Evolutionary conservation across 2,113 vertebrate genomes (phyloP).

Genomic region (Fukomys damarensis): DNA sequence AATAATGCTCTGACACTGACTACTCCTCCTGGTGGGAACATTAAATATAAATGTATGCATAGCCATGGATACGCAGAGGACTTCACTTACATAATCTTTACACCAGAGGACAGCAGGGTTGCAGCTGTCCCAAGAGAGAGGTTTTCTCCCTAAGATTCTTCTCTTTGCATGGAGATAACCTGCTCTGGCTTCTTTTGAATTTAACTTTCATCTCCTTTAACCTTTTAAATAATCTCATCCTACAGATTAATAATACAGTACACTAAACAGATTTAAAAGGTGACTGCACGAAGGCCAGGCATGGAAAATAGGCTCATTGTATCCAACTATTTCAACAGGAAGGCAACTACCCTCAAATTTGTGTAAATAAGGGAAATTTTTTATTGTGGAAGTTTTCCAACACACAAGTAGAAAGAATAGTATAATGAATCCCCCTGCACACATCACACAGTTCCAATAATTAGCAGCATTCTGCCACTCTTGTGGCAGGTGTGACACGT

Average conservation of each 20-base stretch:
- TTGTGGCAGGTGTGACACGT: background rate
- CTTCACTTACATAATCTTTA: conserved; percentile 61
- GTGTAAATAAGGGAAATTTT: background rate
- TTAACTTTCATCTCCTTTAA: conserved; percentile 26
- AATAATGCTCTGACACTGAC: conserved; percentile 55
- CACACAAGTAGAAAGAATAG: background rate
- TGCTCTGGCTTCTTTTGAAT: conserved; percentile 6
- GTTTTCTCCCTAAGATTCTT: background rate
- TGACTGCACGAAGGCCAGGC: background rate
- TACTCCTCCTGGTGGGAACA: conserved; percentile 48
- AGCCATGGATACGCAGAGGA: background rate
- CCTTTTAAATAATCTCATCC: background rate
- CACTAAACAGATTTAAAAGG: background rate
- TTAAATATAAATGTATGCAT: conserved; percentile 69
- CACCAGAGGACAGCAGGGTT: background rate
- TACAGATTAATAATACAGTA: background rate
- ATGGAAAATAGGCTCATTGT: background rate
- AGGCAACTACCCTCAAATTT: background rate
- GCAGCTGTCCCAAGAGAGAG: background rate
- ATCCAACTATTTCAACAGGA: background rate
- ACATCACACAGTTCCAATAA: background rate
- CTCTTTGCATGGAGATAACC: conserved; percentile 11
- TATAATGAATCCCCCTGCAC: background rate
- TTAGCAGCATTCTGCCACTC: background rate
- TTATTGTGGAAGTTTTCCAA: background rate